Evolutionary conservation across 1,140 invertebrate genomes (phyloP).

Genomic region (Portunus trituberculatus): DNA sequence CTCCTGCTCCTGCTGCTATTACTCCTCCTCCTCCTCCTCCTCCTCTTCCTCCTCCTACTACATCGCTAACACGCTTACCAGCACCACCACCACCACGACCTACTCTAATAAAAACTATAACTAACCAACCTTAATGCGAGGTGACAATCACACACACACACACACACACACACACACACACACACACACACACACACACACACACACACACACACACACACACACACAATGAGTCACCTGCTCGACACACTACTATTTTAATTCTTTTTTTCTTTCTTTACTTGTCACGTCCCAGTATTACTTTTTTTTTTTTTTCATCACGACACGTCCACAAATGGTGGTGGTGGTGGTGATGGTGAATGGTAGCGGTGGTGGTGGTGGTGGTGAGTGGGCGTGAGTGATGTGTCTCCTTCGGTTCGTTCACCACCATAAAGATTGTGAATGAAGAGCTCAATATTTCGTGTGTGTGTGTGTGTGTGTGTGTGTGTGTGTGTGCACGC

Average conservation of each 20-base stretch:
- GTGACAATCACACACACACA: background rate
- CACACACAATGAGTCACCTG: no score
- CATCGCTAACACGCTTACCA: background rate
- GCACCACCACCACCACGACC: background rate
- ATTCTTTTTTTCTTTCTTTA: no score
- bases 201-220: no score
- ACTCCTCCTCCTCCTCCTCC: background rate
- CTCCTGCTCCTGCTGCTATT: background rate
- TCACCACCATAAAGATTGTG: background rate
- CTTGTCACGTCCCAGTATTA: background rate
- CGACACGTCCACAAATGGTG: background rate
- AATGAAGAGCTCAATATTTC: background rate
- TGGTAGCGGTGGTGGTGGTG: background rate
- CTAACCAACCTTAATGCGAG: background rate
- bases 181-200: no score
- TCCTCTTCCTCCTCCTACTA: background rate
- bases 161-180: conserved; percentile 4
- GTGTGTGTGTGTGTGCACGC: no score
- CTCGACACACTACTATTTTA: no score
- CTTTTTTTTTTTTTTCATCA: background rate
- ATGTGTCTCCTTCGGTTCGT: conserved; percentile 8
- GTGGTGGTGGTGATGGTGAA: background rate
- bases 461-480: no score
- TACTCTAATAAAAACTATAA: background rate
- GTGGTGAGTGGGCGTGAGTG: background rate